Conservation (phyloP, 2,888 invertebrate genomes). For the Macrosoma leucophasiata region DNA sequence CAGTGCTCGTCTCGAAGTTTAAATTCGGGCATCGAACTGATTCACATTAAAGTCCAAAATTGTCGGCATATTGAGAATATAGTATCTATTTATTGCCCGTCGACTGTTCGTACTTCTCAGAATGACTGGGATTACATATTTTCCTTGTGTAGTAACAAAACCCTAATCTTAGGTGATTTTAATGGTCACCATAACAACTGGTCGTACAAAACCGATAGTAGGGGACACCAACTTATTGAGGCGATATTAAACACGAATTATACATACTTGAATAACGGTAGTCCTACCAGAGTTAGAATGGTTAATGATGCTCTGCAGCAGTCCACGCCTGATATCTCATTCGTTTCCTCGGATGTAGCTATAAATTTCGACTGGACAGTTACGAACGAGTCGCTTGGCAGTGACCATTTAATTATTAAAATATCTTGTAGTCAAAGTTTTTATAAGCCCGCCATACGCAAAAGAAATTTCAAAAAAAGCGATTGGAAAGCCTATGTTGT, state of each 20-base stretch:
- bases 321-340: conserved; percentile 16
- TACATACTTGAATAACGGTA: conserved; percentile 14
- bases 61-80: conserved; percentile 16
- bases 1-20: background rate
- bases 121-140: conserved; percentile 17
- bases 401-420: conserved; percentile 15
- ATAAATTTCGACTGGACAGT: conserved; percentile 9
- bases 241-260: conserved; percentile 7
- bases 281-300: conserved; percentile 8
- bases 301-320: conserved; percentile 8
- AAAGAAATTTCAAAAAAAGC: conserved; percentile 5
- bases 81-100: conserved; percentile 17
- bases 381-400: conserved; percentile 17
- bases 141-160: conserved; percentile 1
- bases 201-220: conserved; percentile 14
- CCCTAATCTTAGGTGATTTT: conserved; percentile 14
- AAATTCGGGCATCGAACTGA: conserved; percentile 10
- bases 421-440: too few species aligned
- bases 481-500: conserved; percentile 7
- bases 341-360: conserved; percentile 9
- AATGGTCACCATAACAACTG: conserved; percentile 18
- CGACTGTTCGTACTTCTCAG: conserved; percentile 4
- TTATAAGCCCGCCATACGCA: too few species aligned
- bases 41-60: conserved; percentile 12
- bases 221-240: conserved; percentile 14